phyloP scores from a whole-genome alignment of 1,140 invertebrate species.

The Caenorhabditis tropicalis region DNA sequence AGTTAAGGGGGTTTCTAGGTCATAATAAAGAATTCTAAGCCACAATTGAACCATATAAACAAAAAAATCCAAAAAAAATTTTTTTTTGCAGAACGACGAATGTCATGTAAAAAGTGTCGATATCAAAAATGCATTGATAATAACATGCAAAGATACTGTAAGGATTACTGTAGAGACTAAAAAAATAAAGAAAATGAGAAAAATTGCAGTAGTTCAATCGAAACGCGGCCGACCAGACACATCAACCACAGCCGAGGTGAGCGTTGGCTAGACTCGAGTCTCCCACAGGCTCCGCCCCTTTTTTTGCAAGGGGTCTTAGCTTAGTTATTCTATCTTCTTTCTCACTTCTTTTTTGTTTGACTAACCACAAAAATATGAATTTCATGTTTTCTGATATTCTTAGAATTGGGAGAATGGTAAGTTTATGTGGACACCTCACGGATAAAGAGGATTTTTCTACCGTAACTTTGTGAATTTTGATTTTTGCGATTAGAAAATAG shows the following conservation, averaged over 20 bases:
- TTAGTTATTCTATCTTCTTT: too few species aligned
- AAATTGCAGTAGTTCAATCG: neutral
- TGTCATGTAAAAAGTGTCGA: slow-evolving; percentile 26
- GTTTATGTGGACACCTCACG: too few species aligned
- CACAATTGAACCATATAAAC: neutral
- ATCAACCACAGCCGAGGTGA: neutral
- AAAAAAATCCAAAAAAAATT: neutral
- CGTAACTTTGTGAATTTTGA: too few species aligned
- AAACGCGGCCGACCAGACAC: neutral
- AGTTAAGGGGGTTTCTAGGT: neutral
- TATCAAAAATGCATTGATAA: slow-evolving; percentile 26
- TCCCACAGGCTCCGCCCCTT: neutral
- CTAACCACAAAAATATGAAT: neutral
- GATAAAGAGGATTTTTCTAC: too few species aligned
- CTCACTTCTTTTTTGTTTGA: too few species aligned
- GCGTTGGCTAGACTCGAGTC: neutral
- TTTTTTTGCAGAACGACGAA: neutral
- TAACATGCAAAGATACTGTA: slow-evolving; percentile 32
- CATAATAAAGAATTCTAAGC: neutral
- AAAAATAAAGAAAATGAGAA: neutral
- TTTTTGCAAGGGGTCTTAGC: too few species aligned
- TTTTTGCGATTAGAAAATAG: too few species aligned
- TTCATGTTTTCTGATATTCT: neutral
- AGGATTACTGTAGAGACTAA: neutral
- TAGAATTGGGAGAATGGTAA: too few species aligned